These are phyloP conservation scores for Hoplias malabaricus DNA, from an alignment of 2,113 vertebrate species.

Conservation along the genomic window DNA sequence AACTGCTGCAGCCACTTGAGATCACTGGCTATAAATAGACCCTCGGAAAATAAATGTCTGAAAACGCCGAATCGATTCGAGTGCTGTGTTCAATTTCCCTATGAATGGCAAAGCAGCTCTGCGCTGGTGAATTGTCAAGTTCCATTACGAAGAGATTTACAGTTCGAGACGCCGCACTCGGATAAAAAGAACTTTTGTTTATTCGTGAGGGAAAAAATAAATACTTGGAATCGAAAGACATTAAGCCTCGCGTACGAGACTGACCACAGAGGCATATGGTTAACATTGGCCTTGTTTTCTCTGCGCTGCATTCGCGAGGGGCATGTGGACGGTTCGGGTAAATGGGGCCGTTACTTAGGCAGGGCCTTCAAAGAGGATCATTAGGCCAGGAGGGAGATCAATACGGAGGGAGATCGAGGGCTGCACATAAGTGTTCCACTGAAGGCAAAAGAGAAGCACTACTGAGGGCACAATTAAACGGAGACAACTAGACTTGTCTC, in stretches of 20 bases:
- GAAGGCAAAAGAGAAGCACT: background rate
- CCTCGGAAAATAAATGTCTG: slow-evolving; percentile 36
- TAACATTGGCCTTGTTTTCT: background rate
- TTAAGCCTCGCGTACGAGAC: background rate
- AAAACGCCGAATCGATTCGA: slow-evolving; percentile 57
- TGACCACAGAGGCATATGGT: background rate
- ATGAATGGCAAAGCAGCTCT: background rate
- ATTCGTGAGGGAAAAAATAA: slow-evolving; percentile 17
- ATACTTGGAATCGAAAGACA: background rate
- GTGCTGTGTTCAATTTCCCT: slow-evolving; percentile 40
- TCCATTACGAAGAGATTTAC: slow-evolving; percentile 46
- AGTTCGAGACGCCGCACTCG: slow-evolving; percentile 8
- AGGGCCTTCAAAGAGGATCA: background rate
- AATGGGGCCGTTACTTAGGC: background rate
- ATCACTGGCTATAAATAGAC: slow-evolving; percentile 54
- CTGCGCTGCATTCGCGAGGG: background rate
- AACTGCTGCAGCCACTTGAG: slow-evolving; percentile 51
- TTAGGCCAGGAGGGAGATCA: background rate
- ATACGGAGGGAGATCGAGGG: background rate
- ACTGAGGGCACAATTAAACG: background rate
- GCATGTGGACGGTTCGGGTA: background rate
- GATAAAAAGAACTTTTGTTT: slow-evolving; percentile 44
- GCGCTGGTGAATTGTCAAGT: slow-evolving; percentile 48
- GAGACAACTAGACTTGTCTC: background rate
- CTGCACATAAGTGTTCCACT: background rate